These are phyloP conservation scores for Mesoligia furuncula DNA, from an alignment of 2,888 invertebrate genomes.

Conservation along the genomic window DNA sequence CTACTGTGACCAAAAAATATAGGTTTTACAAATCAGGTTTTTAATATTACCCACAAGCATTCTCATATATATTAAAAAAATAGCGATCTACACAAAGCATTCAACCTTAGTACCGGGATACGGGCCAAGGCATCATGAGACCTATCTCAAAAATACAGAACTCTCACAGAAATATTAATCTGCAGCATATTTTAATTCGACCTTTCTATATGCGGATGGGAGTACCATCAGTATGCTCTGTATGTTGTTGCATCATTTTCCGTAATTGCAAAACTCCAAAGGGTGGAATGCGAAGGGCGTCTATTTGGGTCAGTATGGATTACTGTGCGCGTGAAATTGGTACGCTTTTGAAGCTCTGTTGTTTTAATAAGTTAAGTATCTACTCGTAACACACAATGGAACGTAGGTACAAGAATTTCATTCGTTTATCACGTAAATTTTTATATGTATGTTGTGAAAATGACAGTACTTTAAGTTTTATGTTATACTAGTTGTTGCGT, in stretches of 20 bases:
- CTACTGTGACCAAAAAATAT: too few species aligned
- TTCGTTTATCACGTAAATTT: neutral
- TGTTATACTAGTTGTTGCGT: neutral
- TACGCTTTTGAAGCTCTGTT: constrained; percentile 27
- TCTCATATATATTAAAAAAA: too few species aligned
- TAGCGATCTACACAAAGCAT: too few species aligned
- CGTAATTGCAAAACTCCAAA: constrained; percentile 63
- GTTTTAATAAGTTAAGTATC: constrained; percentile 33
- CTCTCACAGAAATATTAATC: constrained; percentile 5
- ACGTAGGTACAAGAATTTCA: neutral
- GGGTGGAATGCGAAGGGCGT: constrained; percentile 49
- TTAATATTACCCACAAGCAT: too few species aligned
- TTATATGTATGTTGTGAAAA: neutral
- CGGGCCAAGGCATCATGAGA: neutral
- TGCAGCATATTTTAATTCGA: constrained; percentile 45
- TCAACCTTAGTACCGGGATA: neutral
- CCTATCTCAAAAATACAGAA: neutral
- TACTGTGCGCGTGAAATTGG: constrained; percentile 23
- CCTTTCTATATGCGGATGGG: constrained; percentile 39
- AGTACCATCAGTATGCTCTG: constrained; percentile 33
- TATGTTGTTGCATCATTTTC: constrained; percentile 54
- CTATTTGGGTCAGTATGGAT: constrained; percentile 51
- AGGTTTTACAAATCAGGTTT: too few species aligned
- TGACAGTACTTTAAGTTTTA: neutral
- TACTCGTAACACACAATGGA: neutral